phyloP scores from a whole-genome alignment of 2,888 invertebrate genomes.

The Himalopsyche kuldschensis region DNA sequence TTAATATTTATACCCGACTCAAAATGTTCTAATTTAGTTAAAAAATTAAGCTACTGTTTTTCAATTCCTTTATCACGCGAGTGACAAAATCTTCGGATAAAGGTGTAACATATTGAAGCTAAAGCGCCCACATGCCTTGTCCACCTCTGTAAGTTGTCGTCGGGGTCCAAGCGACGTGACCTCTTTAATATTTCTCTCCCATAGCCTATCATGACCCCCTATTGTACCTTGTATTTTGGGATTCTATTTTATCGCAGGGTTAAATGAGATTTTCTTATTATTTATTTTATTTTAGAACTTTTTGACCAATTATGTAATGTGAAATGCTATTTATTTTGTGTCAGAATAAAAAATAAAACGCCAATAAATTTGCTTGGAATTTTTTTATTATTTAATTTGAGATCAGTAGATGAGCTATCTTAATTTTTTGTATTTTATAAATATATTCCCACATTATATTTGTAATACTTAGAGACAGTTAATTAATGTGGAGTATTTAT shows the following conservation, averaged over 20 bases:
- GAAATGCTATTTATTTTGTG: too few species aligned
- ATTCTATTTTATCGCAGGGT: not conserved
- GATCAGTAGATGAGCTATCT: too few species aligned
- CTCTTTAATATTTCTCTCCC: not conserved
- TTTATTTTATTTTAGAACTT: not conserved
- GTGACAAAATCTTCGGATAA: not conserved
- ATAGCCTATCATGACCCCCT: not conserved
- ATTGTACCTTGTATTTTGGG: not conserved
- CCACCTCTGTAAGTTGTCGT: not conserved
- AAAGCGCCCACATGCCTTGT: not conserved
- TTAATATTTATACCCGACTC: too few species aligned
- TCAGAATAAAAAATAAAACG: too few species aligned
- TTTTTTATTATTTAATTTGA: too few species aligned
- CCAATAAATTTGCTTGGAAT: too few species aligned
- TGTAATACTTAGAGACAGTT: too few species aligned
- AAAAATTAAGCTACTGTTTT: not conserved
- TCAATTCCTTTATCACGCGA: not conserved
- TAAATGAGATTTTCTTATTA: not conserved
- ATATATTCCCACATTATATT: too few species aligned
- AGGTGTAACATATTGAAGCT: not conserved
- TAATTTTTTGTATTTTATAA: too few species aligned
- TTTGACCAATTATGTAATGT: too few species aligned
- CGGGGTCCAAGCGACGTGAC: not conserved
- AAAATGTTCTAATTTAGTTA: too few species aligned
- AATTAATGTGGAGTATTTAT: too few species aligned